Conservation (phyloP, 2,888 invertebrate genomes). For the Marronus borbonicus region DNA sequence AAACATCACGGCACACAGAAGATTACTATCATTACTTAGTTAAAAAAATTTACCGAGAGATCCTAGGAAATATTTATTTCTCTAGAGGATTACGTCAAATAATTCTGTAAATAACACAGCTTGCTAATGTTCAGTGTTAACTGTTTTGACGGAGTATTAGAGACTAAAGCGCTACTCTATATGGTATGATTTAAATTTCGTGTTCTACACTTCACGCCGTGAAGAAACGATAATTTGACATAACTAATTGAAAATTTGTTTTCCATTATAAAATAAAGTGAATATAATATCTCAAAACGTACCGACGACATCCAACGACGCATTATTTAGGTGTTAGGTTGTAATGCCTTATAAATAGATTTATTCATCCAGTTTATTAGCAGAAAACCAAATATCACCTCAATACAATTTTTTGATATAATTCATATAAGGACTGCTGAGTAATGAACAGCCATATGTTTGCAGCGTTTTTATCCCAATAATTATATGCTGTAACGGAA, state of each 20-base stretch:
- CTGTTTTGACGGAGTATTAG: too few relatives aligned
- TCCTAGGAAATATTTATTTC: too few relatives aligned
- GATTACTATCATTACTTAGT: too few relatives aligned
- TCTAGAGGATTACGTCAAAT: too few relatives aligned
- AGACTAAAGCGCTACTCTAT: too few relatives aligned
- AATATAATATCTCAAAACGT: neutral
- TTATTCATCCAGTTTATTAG: neutral
- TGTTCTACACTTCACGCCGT: neutral
- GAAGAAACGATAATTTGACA: neutral
- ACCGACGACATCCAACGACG: neutral
- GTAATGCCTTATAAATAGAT: neutral
- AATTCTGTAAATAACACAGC: too few relatives aligned
- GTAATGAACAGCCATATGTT: neutral
- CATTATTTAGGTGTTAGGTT: neutral
- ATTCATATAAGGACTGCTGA: neutral
- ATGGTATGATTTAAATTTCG: too few relatives aligned
- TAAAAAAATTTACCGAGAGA: too few relatives aligned
- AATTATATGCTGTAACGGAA: conserved; percentile 29
- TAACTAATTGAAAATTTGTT: conserved; percentile 8
- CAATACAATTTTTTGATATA: neutral
- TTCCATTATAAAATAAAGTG: conserved; percentile 2
- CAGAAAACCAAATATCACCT: neutral
- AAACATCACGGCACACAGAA: too few relatives aligned
- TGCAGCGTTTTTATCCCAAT: conserved; percentile 5
- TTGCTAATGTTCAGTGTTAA: too few relatives aligned